A percentile compares a stretch with the other conserved stretches of the same genome.
These are phyloP conservation scores for Drosophila nannoptera DNA, from an alignment of 1,140 invertebrate genomes.

Conservation along the genomic window DNA sequence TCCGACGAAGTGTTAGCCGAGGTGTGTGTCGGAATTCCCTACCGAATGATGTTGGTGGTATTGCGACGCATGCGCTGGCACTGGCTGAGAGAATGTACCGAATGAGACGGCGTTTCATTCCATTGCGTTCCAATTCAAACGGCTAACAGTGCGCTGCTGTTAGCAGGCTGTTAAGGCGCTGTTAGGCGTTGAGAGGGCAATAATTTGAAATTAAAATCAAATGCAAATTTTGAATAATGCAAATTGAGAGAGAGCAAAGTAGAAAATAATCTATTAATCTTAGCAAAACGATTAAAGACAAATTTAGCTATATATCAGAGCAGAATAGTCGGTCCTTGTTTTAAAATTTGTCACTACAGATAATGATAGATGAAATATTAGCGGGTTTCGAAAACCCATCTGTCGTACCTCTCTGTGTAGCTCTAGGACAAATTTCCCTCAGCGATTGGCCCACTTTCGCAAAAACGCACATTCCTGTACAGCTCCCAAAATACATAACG, in stretches of 20 bases:
- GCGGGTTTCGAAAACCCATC: too few relatives aligned
- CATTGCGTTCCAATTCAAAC: slow-evolving; percentile 18
- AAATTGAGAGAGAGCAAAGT: too few relatives aligned
- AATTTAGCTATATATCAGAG: too few relatives aligned
- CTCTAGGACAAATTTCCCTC: slow-evolving; percentile 1
- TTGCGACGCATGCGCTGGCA: slow-evolving; percentile 24
- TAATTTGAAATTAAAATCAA: too few relatives aligned
- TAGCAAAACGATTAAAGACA: too few relatives aligned
- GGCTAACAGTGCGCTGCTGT: slow-evolving; percentile 2
- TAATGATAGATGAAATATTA: too few relatives aligned
- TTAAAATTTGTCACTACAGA: too few relatives aligned
- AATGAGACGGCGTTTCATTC: slow-evolving; percentile 41
- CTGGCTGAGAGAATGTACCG: slow-evolving; percentile 21
- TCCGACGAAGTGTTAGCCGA: slow-evolving; percentile 20
- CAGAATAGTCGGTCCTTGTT: too few relatives aligned
- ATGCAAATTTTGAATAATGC: too few relatives aligned
- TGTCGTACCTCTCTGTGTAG: too few relatives aligned
- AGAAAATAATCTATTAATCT: too few relatives aligned
- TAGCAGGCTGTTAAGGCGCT: slow-evolving; percentile 24
- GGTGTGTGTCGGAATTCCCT: slow-evolving; percentile 46
- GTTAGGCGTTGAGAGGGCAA: background rate
- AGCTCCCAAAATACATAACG: slow-evolving; percentile 11
- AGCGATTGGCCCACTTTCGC: slow-evolving; percentile 19
- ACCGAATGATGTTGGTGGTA: slow-evolving; percentile 17
- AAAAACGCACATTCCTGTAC: slow-evolving; percentile 13